These are phyloP conservation scores for Spisula subtruncata DNA, from an alignment of 2,888 invertebrate genomes.

Conservation along the genomic window DNA sequence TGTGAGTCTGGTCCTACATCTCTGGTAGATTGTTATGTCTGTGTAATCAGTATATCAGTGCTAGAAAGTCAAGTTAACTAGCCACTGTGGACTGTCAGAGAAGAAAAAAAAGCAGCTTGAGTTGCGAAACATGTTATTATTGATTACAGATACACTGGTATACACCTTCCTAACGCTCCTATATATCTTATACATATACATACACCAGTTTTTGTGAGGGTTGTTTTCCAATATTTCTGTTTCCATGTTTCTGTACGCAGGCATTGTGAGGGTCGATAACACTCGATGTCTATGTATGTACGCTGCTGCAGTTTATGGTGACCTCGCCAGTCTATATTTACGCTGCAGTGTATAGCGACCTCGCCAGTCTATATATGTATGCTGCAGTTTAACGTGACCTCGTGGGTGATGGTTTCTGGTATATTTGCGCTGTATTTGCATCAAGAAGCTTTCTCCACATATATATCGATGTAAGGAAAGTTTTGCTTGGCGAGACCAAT, in stretches of 20 bases:
- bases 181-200: background rate
- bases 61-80: background rate
- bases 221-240: slow-evolving; percentile 14
- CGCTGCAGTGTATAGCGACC: too few species aligned
- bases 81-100: background rate
- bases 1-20: too few species aligned
- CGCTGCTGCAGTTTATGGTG: background rate
- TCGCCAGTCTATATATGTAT: too few species aligned
- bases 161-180: background rate
- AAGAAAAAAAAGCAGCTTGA: background rate
- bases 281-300: slow-evolving; percentile 4
- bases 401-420: background rate
- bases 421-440: background rate
- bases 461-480: background rate
- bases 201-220: slow-evolving; percentile 24
- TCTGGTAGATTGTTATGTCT: background rate
- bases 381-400: background rate
- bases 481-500: background rate
- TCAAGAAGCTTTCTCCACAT: background rate
- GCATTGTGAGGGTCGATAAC: background rate
- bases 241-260: background rate
- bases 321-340: background rate
- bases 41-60: background rate
- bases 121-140: background rate
- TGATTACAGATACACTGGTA: slow-evolving; percentile 11